Percentiles rank a stretch among this genome's conserved stretches.
phyloP scores from a whole-genome alignment of 2,888 invertebrate genomes.

The Cataglyphis cursor region DNA sequence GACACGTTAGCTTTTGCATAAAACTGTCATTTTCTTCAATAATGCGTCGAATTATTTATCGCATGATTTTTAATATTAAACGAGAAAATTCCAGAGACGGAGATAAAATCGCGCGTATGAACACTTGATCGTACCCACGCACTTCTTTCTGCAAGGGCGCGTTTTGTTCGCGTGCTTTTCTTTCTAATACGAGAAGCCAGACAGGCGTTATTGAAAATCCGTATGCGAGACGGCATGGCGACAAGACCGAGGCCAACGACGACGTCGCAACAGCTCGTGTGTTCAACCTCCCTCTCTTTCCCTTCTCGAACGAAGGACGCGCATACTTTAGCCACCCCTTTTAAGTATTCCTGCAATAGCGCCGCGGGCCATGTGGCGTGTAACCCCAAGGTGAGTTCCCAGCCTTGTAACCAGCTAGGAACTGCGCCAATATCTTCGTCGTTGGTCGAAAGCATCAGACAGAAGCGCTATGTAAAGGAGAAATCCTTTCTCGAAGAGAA shows the following conservation, averaged over 20 bases:
- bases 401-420: conserved; percentile 58
- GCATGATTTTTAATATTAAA: conserved; percentile 41
- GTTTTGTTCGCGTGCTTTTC: conserved; percentile 46
- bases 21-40: conserved; percentile 13
- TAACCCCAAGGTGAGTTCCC: conserved; percentile 49
- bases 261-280: conserved; percentile 57
- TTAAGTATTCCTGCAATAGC: conserved; percentile 76
- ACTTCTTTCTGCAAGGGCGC: neutral
- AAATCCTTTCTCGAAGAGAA: conserved; percentile 18
- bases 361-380: conserved; percentile 79
- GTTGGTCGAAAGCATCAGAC: conserved; percentile 44
- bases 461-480: conserved; percentile 41
- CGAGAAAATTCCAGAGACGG: conserved; percentile 16
- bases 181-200: conserved; percentile 60
- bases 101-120: conserved; percentile 21
- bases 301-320: conserved; percentile 53
- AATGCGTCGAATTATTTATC: conserved; percentile 28
- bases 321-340: conserved; percentile 64
- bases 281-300: conserved; percentile 64
- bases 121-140: conserved; percentile 14
- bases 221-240: conserved; percentile 50
- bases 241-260: conserved; percentile 22
- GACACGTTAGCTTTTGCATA: neutral
- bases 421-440: conserved; percentile 62
- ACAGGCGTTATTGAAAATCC: conserved; percentile 74